Evolutionary conservation across 2,797 vertebrate species (phyloP).

Genomic region (Uromys caudimaculatus): DNA sequence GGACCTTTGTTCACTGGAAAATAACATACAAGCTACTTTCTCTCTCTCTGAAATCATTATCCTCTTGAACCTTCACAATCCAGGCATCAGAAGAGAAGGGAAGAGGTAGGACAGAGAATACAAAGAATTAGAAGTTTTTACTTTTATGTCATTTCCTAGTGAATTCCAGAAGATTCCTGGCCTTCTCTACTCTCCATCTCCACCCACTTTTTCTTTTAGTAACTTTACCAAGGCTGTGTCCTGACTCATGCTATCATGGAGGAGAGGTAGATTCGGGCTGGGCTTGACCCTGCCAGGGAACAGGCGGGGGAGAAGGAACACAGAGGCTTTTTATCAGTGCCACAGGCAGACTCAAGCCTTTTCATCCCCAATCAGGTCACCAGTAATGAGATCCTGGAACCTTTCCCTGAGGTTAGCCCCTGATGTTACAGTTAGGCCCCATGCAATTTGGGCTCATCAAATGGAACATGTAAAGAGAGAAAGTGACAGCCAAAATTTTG

Average conservation of each 20-base stretch:
- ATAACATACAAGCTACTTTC: background rate
- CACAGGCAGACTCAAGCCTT: conserved; percentile 41
- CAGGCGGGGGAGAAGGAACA: background rate
- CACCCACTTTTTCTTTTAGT: background rate
- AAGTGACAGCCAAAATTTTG: conserved; percentile 61
- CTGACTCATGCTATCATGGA: background rate
- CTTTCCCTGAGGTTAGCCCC: conserved; percentile 63
- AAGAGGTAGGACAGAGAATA: background rate
- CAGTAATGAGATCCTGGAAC: conserved; percentile 70
- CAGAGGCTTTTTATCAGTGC: conserved; percentile 21
- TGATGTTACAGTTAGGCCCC: background rate
- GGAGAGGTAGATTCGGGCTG: background rate
- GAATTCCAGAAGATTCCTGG: background rate
- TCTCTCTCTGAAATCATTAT: background rate
- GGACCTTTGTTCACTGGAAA: background rate
- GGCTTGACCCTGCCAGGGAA: background rate
- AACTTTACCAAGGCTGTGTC: background rate
- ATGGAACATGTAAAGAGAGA: conserved; percentile 1
- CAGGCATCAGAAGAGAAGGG: background rate
- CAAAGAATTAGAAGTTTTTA: background rate
- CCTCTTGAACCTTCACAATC: background rate
- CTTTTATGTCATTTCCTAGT: background rate
- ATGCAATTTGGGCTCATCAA: conserved; percentile 61
- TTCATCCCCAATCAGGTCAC: conserved; percentile 74
- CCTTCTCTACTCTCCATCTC: background rate